Percentiles rank a stretch among this genome's conserved stretches.
Conservation (phyloP, 2,888 invertebrate genomes). For the Tipula lateralis region DNA sequence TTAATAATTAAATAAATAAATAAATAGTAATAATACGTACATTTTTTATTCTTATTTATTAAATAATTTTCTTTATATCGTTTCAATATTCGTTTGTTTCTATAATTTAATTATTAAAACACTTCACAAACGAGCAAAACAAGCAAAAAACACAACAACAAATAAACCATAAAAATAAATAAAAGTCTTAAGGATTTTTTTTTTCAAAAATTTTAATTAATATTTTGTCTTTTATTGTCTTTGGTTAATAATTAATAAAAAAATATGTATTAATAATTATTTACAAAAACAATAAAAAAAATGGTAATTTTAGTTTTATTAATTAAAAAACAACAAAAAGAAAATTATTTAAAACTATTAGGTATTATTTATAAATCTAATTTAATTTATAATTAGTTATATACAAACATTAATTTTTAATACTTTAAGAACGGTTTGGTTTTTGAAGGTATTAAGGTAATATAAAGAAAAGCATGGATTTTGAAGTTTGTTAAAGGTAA, state of each 20-base stretch:
- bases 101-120: neutral
- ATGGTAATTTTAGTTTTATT: neutral
- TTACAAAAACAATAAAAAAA: neutral
- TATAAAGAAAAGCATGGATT: neutral
- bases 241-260: neutral
- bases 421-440: neutral
- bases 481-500: neutral
- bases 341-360: constrained; percentile 20
- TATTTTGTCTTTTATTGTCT: neutral
- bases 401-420: neutral
- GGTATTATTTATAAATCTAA: neutral
- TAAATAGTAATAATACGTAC: constrained; percentile 26
- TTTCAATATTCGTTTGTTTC: neutral
- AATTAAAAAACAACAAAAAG: neutral
- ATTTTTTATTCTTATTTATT: neutral
- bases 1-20: constrained; percentile 5
- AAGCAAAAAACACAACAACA: constrained; percentile 7
- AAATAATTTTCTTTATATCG: constrained; percentile 12
- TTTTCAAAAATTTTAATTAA: constrained; percentile 2
- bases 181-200: constrained; percentile 27
- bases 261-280: neutral
- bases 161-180: neutral
- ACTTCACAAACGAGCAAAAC: constrained; percentile 15
- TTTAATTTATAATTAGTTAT: neutral
- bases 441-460: neutral